Evolutionary conservation across 2,888 invertebrate species (phyloP).

Genomic region (Hemicrepidius hirtus): DNA sequence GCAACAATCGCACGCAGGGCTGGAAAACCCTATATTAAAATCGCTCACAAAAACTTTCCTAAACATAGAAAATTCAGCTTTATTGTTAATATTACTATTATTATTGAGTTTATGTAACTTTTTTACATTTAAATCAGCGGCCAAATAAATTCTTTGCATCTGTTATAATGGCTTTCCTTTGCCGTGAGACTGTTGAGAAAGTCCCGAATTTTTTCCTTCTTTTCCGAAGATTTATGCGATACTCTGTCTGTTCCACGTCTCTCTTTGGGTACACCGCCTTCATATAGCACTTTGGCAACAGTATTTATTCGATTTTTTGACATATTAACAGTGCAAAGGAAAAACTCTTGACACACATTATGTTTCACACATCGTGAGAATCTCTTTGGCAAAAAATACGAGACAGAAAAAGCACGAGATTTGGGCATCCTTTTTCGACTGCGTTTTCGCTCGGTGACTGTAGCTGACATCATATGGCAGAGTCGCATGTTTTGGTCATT

Average conservation of each 20-base stretch:
- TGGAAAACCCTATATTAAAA: conserved; percentile 41
- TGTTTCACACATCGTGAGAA: neutral
- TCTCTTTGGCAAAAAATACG: too few relatives aligned
- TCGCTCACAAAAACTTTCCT: neutral
- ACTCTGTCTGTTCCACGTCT: conserved; percentile 12
- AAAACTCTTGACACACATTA: conserved; percentile 1
- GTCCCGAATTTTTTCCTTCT: conserved; percentile 12
- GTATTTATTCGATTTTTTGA: conserved; percentile 19
- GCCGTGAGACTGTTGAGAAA: conserved; percentile 28
- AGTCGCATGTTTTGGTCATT: conserved; percentile 15
- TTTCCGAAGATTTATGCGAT: conserved; percentile 18
- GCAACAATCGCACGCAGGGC: neutral
- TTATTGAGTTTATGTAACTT: conserved; percentile 40
- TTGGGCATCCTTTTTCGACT: neutral
- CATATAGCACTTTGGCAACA: conserved; percentile 4
- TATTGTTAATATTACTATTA: too few relatives aligned
- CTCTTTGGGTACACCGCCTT: conserved; percentile 22
- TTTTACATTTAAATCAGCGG: conserved; percentile 10
- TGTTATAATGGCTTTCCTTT: conserved; percentile 40
- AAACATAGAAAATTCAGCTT: neutral
- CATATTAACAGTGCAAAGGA: conserved; percentile 3
- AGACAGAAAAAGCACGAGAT: too few relatives aligned
- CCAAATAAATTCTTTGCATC: conserved; percentile 26
- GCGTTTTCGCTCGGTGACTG: neutral
- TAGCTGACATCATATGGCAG: conserved; percentile 12